Conservation (phyloP, 2,888 invertebrate genomes). For the Phrixothrix hirtus region DNA sequence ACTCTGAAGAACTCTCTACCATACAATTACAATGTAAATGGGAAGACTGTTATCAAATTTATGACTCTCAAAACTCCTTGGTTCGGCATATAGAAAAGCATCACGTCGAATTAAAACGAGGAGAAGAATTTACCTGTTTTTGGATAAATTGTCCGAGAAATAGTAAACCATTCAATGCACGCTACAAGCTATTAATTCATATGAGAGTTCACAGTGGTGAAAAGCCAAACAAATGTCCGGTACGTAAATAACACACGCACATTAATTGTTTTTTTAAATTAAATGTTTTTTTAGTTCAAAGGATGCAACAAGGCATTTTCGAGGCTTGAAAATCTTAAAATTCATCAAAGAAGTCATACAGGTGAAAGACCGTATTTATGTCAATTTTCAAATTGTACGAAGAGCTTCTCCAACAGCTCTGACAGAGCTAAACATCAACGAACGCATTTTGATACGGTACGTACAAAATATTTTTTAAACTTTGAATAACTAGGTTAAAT, state of each 20-base stretch:
- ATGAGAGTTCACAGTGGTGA: conserved; percentile 98
- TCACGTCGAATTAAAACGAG: conserved; percentile 85
- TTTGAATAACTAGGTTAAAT: too few relatives aligned
- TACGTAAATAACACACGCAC: conserved; percentile 65
- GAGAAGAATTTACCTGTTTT: conserved; percentile 89
- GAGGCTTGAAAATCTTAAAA: conserved; percentile 95
- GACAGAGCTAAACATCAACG: conserved; percentile 98
- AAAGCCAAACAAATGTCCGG: conserved; percentile 96
- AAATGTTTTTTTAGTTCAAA: conserved; percentile 78
- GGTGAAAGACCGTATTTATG: conserved; percentile 97
- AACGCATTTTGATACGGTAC: conserved; percentile 97
- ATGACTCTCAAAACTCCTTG: conserved; percentile 76
- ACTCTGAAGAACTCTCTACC: conserved; percentile 37
- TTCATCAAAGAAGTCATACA: conserved; percentile 93
- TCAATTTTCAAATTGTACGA: conserved; percentile 87
- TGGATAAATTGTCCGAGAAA: conserved; percentile 92
- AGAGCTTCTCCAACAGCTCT: conserved; percentile 98
- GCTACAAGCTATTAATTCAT: conserved; percentile 95
- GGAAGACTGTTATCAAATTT: conserved; percentile 82
- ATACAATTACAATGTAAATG: conserved; percentile 71
- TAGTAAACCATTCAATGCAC: conserved; percentile 92
- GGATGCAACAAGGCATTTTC: conserved; percentile 96
- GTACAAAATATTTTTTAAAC: too few relatives aligned
- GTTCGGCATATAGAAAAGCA: conserved; percentile 83
- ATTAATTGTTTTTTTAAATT: too few relatives aligned